Conservation (phyloP, 2,113 vertebrate species). For the Ctenodactylus gundi region DNA sequence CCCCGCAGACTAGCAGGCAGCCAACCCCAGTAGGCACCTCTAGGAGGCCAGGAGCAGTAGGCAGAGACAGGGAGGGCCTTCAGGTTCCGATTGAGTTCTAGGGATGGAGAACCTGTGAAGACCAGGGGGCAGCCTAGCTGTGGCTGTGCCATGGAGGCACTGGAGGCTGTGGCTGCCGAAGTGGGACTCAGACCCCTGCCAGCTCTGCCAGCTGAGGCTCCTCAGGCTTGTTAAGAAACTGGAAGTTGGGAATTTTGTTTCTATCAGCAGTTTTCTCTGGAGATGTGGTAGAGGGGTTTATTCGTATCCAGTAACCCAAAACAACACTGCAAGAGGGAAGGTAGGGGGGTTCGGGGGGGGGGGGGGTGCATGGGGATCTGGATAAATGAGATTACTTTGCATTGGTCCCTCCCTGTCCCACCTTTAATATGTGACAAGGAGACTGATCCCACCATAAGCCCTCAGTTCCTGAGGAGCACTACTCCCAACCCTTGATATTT, state of each 20-base stretch:
- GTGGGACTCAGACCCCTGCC: background rate
- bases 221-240: background rate
- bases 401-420: background rate
- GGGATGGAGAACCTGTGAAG: background rate
- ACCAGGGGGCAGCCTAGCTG: background rate
- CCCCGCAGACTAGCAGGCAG: too few species aligned
- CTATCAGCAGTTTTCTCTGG: background rate
- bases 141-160: rapidly evolving
- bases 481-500: background rate
- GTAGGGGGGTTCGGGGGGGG: rapidly evolving
- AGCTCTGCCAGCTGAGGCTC: background rate
- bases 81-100: background rate
- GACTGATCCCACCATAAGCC: background rate
- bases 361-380: rapidly evolving
- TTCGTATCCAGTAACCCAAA: background rate
- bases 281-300: background rate
- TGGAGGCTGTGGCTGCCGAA: too few species aligned
- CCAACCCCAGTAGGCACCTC: too few species aligned
- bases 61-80: too few species aligned
- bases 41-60: too few species aligned
- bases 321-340: rapidly evolving
- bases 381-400: background rate
- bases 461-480: background rate
- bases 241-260: background rate
- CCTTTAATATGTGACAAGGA: background rate